Base-by-base conservation (phyloP, 2,113 vertebrate genomes). In the Sinocyclocheilus rhinocerous region DNA sequence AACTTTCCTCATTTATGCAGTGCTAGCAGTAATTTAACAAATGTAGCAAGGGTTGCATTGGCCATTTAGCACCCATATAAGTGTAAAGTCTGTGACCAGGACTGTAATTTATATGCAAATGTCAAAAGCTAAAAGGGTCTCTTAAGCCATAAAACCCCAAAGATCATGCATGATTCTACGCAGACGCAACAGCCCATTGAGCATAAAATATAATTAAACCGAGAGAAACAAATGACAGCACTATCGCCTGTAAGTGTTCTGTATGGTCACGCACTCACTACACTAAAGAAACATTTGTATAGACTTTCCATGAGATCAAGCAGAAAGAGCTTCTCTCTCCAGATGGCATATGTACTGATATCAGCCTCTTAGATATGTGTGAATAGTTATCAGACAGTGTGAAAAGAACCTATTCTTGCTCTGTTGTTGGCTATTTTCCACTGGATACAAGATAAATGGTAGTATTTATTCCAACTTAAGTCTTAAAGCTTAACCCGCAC, bases 151-250 rank as follows among this genome's bases (percentile, higher is more conserved):
- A n/a, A n/a, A n/a, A n/a, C n/a, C n/a, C n/a, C n/a, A n/a, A n/a
- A n/a, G n/a, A n/a, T n/a, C n/a, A n/a, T n/a, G n/a, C n/a, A n/a
- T n/a, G n/a, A n/a, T n/a, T n/a, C n/a, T n/a, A n/a, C n/a, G n/a
- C n/a, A n/a, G n/a, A n/a, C n/a, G n/a, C n/a, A n/a, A n/a, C n/a
- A n/a, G n/a, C n/a, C 70, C 79, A 69, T 59, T 50, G 33, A 86
- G 72, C 72, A 48, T 26, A 76, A 48, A 26, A 83, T 82, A 67
- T 81, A 69, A 67, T 82, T 76, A 67, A 76, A 55, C 36, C 9
- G 18, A 16, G 61, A 76, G 36, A 85, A 87, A 73, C 83, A 76
- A 85, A 87, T 55, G 63, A 70, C 82, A 77, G 59, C 55, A n/a
- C 70, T 69, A 72, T 36, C 83, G 80, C 36, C 65, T 45, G 36